Evolutionary conservation across 2,113 vertebrate genomes (phyloP), one percentile per base, ranked within the genome.

Genomic region (Atlantisia rogersi): DNA sequence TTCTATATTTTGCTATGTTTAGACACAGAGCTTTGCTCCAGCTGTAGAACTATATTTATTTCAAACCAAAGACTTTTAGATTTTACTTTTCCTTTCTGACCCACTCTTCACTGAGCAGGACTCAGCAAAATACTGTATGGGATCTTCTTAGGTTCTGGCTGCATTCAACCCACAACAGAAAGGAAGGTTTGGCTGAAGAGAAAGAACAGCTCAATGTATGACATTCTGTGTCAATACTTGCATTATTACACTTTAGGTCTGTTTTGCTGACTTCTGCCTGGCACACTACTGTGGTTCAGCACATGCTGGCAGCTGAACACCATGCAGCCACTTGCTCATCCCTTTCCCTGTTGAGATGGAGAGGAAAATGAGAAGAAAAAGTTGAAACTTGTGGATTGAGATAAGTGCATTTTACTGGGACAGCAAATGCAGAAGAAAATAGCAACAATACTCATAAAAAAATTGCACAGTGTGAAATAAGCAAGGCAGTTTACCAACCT

Each of bases 91-190:
- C 24, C 16, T 62, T 86, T 37, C 39, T 69, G 14, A 48, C 8
- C 5, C 35, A 3, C 21, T 63, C 1, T 7, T 8, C 20, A 63
- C 26, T 32, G 21, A 69, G 6, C 2, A 2, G 11, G 6, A 62
- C 20, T n/a, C 31, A 71, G 5, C 32, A 80, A 85, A 44, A 44
- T 44, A 53, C 4, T 32, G 10, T 5, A 7, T 44, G 17, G 20
- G 10, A 6, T 46, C 44, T 46, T 2, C 13, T 73, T 67, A n/a
- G 6, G 10, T 65, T 8, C 26, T 44, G 9, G 15, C 4, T 32
- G 26, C 11, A 16, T 9, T 39, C 13, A 63, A 18, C 8, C 6
- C 10, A 42, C 1, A 21, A 71, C 35, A 78, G 7, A 39, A 18
- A 62, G 74, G 24, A 60, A 58, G 15, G 11, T 9, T 44, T 68